Evolutionary conservation across 2,888 invertebrate species (phyloP).

Genomic region (Lasioglossum figueresi): DNA sequence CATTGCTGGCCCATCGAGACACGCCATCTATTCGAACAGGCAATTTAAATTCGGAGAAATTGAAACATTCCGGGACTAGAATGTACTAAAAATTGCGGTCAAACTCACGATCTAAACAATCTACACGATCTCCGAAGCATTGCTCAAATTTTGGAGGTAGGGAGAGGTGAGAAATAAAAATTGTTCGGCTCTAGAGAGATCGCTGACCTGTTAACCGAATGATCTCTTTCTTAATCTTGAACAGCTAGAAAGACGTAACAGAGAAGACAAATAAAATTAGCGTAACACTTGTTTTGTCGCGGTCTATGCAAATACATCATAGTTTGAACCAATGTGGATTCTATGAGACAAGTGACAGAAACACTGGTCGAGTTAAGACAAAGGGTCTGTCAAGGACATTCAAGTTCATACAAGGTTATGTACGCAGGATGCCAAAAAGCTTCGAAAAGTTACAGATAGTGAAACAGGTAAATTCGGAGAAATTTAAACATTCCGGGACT

Average conservation of each 20-base stretch:
- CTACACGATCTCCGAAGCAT: too few relatives aligned
- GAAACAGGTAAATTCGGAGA: too few relatives aligned
- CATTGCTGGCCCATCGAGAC: constrained; percentile 41
- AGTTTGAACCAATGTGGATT: background rate
- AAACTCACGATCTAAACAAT: background rate
- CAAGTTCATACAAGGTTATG: background rate
- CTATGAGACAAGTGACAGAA: background rate
- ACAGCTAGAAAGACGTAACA: background rate
- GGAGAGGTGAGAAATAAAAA: too few relatives aligned
- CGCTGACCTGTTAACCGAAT: background rate
- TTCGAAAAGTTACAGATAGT: too few relatives aligned
- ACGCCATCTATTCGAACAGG: constrained; percentile 34
- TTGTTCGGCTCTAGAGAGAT: constrained; percentile 2
- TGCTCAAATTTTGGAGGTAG: too few relatives aligned
- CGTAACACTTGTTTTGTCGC: background rate
- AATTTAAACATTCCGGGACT: too few relatives aligned
- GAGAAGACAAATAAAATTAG: background rate
- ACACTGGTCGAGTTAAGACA: background rate
- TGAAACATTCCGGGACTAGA: background rate
- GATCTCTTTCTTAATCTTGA: background rate
- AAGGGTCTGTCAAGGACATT: background rate
- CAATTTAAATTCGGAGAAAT: constrained; percentile 20
- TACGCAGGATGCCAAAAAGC: background rate
- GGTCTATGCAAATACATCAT: background rate
- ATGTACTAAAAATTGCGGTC: too few relatives aligned